Evolutionary conservation across 2,113 vertebrate species (phyloP), one percentile per base, ranked within the genome.

Genomic region (Podarcis muralis): DNA sequence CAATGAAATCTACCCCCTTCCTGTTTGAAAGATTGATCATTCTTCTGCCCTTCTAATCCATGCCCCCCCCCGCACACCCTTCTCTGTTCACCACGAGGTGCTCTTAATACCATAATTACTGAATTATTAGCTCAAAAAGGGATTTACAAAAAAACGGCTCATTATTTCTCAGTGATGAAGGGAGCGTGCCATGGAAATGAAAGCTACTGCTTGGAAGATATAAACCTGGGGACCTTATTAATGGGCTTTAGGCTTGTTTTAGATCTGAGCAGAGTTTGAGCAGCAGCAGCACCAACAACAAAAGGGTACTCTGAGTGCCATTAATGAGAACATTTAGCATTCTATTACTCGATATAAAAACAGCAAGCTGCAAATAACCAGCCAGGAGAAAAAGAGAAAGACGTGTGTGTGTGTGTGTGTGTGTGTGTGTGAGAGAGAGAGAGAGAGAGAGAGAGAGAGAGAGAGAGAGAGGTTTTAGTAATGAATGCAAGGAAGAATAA

Each of bases 151-250:
- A 84, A 72, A 30, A 76, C 6, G 23, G 48, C 48, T 93, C 88
- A 87, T 86, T 92, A 88, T 90, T 95, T 92, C 80, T 93, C 68
- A 4, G 22, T 89, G 85, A 90, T 86, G 80, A 88, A 93, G 81
- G 27, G 59, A 89, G 91, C 88, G 43, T 90, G 65, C 65, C 53
- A 72, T 7, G 82, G 80, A 94, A 87, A 88, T 69, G 6, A 95
- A 93, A 83, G 69, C 12, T 75, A 48, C 11, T 0, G 11, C 87
- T 88, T 87, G 5, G 86, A 95, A 93, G 83, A 92, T 77, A 86
- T 15, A 91, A 94, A 88, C 23, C 18, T 35, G 53, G 62, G 27
- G 87, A 92, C 76, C 57, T 92, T 92, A 93, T 85, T 84, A 91
- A 87, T 85, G 77, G 87, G 11, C 81, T 90, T 93, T 94, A 86